Evolutionary conservation across 2,888 invertebrate genomes (phyloP).

Genomic region (Nebria brevicollis): DNA sequence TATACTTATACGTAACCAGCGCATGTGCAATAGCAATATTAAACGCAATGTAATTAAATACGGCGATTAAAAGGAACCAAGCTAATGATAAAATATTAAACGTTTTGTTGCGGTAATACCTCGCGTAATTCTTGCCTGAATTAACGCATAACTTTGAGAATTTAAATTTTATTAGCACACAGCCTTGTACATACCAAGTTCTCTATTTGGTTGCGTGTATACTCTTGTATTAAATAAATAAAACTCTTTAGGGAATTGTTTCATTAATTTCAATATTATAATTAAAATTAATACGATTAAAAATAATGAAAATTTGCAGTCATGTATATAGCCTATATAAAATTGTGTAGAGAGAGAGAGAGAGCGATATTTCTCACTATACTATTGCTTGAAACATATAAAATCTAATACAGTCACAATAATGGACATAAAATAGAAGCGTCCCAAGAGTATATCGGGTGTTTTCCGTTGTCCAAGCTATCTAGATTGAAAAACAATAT

Average conservation of each 20-base stretch:
- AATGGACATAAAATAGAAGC: background rate
- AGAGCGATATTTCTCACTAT: no score
- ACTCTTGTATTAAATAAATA: no score
- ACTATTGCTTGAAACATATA: no score
- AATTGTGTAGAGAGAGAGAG: no score
- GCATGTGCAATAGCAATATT: background rate
- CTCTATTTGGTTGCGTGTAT: background rate
- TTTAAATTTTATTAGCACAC: conserved; percentile 14
- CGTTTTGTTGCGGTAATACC: conserved; percentile 34
- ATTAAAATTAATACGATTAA: no score
- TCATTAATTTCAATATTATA: no score
- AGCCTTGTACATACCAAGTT: background rate
- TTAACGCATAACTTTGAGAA: conserved; percentile 21
- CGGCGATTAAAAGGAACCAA: conserved; percentile 38
- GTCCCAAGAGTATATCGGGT: background rate
- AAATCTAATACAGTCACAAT: background rate
- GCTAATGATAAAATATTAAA: conserved; percentile 42
- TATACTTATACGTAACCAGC: background rate
- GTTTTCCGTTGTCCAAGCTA: conserved; percentile 6
- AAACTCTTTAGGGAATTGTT: no score
- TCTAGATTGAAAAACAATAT: conserved; percentile 23
- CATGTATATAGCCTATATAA: no score
- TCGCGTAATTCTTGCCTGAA: conserved; percentile 23
- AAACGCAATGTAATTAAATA: conserved; percentile 34
- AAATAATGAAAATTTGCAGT: no score